A percentile compares a stretch with the other conserved stretches of the same genome.
Conservation (phyloP, 2,113 vertebrate genomes). For the Rana temporaria region DNA sequence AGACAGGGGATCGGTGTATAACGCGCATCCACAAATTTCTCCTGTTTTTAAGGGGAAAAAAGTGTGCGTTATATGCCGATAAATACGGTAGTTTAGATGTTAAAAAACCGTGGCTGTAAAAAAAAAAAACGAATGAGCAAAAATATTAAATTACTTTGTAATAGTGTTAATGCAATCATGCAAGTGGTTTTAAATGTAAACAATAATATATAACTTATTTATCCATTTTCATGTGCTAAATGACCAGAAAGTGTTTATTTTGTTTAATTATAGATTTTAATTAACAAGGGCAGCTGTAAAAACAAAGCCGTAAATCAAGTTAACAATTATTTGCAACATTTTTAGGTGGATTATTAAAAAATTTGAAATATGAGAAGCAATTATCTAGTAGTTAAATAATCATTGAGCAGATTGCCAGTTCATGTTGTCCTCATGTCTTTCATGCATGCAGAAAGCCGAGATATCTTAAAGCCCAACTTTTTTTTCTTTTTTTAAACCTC, state of each 20-base stretch:
- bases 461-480: no score
- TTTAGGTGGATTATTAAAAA: conserved; percentile 66
- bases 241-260: conserved; percentile 56
- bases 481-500: no score
- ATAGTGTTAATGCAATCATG: background rate
- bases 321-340: conserved; percentile 61
- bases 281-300: conserved; percentile 57
- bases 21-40: no score
- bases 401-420: conserved; percentile 56
- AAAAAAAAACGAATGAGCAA: background rate
- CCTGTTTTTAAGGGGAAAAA: no score
- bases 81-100: no score
- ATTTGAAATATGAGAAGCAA: conserved; percentile 62
- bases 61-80: no score
- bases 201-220: background rate
- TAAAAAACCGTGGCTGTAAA: no score
- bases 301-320: conserved; percentile 63
- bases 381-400: conserved; percentile 67
- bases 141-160: background rate
- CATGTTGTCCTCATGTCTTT: background rate
- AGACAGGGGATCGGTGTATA: no score
- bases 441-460: background rate
- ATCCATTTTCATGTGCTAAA: conserved; percentile 28
- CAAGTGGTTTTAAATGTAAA: background rate
- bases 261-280: conserved; percentile 60